Conservation (phyloP, 2,797 vertebrate species). For the Centropyge bicolor region DNA sequence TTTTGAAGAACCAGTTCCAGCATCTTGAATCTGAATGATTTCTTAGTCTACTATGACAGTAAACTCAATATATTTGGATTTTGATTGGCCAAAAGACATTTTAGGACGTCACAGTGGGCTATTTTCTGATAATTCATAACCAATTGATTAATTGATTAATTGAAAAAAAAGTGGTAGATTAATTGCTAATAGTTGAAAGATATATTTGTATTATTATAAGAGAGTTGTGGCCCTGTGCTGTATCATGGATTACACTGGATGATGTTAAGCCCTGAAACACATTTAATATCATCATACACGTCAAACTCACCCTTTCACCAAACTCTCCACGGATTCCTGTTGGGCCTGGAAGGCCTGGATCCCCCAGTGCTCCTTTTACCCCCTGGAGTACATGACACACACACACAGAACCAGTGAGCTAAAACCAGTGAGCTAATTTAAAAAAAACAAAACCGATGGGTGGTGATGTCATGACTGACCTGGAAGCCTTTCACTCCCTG, state of each 20-base stretch:
- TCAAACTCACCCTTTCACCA: constrained; percentile 93
- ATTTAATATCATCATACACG: not conserved
- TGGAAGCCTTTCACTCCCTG: constrained; percentile 94
- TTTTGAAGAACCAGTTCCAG: not conserved
- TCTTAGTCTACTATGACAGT: not conserved
- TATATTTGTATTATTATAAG: not conserved
- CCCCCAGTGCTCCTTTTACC: constrained; percentile 90
- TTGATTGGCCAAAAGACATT: not conserved
- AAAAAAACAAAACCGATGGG: not conserved
- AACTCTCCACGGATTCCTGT: constrained; percentile 93
- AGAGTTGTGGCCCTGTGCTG: not conserved
- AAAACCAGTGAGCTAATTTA: not conserved
- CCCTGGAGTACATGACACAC: constrained; percentile 84
- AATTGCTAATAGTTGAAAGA: not conserved
- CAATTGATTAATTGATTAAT: not conserved
- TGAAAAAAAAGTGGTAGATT: not conserved
- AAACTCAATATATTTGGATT: not conserved
- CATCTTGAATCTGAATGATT: not conserved
- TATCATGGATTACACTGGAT: not conserved
- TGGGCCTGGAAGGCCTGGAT: constrained; percentile 94
- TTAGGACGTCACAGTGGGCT: not conserved
- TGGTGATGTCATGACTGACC: constrained; percentile 81
- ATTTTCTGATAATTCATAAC: not conserved
- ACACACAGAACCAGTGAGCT: constrained; percentile 1
- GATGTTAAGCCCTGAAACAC: not conserved